These are phyloP conservation scores for Callipepla californica DNA, from an alignment of 2,113 vertebrate species.

Conservation along the genomic window DNA sequence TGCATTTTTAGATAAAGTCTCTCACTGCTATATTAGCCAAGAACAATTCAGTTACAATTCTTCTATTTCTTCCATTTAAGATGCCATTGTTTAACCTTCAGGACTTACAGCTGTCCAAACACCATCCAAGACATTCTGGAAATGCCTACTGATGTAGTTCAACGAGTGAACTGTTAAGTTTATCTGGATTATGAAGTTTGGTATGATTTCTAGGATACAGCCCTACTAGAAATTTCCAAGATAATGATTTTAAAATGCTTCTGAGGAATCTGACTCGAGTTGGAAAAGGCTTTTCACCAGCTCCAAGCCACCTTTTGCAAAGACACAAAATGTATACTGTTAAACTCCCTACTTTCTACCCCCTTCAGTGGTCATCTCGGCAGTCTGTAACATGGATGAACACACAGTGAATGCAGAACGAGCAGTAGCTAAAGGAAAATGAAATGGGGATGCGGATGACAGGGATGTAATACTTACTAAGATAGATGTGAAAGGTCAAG, in stretches of 20 bases:
- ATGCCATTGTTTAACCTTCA: not conserved
- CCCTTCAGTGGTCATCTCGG: not conserved
- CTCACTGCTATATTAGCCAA: not conserved
- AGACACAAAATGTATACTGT: not conserved
- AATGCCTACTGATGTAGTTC: not conserved
- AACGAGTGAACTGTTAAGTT: not conserved
- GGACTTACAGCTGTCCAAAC: not conserved
- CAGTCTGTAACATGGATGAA: accelerated
- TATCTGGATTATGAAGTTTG: not conserved
- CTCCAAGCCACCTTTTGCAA: not conserved
- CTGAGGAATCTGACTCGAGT: not conserved
- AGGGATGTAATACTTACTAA: conserved; percentile 83
- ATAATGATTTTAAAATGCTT: not conserved
- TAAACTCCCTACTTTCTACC: not conserved
- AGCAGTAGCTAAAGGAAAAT: not conserved
- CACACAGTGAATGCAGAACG: not conserved
- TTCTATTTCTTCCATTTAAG: not conserved
- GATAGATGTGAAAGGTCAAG: conserved; percentile 94
- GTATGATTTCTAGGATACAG: not conserved
- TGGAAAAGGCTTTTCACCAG: not conserved
- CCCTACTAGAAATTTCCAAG: not conserved
- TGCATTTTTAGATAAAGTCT: not conserved
- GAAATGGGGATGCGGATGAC: not conserved
- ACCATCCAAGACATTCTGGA: not conserved
- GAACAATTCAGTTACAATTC: not conserved